phyloP scores from a whole-genome alignment of 2,113 vertebrate genomes.

The Arvicanthis niloticus region DNA sequence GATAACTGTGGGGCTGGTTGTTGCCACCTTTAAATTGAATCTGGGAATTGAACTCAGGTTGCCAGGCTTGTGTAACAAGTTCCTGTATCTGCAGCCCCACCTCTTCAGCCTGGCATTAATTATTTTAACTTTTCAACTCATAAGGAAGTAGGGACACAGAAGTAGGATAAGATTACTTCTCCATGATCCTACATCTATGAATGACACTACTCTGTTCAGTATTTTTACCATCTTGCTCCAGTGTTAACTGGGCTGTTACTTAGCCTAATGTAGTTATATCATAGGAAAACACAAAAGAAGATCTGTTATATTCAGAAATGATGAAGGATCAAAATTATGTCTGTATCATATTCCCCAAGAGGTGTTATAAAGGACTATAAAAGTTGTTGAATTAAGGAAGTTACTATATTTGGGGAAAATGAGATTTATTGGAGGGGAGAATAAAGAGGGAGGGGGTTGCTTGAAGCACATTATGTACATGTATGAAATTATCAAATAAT shows the following conservation, averaged over 20 bases:
- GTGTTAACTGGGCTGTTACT: background rate
- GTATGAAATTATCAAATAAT: background rate
- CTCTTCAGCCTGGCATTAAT: background rate
- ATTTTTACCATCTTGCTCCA: conserved; percentile 23
- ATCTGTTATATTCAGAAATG: background rate
- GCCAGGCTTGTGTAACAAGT: background rate
- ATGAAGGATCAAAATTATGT: conserved; percentile 16
- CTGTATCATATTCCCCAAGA: conserved; percentile 13
- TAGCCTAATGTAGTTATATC: conserved; percentile 28
- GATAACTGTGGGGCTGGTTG: background rate
- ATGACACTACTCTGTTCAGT: conserved; percentile 25
- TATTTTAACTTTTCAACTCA: background rate
- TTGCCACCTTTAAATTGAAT: background rate
- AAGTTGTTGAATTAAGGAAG: conserved; percentile 16
- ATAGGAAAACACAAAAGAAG: conserved; percentile 17
- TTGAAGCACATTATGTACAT: background rate
- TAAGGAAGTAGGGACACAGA: conserved; percentile 21
- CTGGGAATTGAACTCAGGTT: background rate
- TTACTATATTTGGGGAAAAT: background rate
- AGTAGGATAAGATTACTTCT: background rate
- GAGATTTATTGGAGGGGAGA: background rate
- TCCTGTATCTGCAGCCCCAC: too few relatives aligned
- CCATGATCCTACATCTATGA: background rate
- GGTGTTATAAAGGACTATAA: background rate
- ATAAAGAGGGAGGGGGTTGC: background rate